phyloP scores from a whole-genome alignment of 2,113 vertebrate genomes.

The Terrapene triunguis region DNA sequence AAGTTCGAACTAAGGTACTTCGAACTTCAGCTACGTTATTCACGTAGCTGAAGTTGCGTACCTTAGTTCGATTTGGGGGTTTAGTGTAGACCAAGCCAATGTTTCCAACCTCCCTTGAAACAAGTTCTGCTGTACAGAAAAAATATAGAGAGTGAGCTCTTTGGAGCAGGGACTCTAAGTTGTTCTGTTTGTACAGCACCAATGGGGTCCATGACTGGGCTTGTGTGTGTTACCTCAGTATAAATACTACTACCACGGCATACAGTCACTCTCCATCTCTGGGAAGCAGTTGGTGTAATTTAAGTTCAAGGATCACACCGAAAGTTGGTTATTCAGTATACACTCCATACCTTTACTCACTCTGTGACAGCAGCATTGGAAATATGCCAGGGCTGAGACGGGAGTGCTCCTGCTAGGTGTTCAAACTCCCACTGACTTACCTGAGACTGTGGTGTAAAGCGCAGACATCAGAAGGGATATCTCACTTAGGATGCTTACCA shows the following conservation, averaged over 20 bases:
- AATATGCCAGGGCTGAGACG: not conserved
- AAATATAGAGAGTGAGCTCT: not conserved
- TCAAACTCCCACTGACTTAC: not conserved
- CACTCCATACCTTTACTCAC: fast-evolving
- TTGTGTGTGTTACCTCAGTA: not conserved
- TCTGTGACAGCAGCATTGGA: not conserved
- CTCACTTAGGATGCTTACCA: not conserved
- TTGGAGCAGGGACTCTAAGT: not conserved
- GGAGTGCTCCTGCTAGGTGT: not conserved
- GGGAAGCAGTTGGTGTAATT: not conserved
- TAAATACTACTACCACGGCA: not conserved
- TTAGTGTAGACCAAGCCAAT: too few relatives aligned
- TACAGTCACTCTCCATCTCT: not conserved
- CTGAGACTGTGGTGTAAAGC: not conserved
- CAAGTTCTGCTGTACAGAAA: not conserved
- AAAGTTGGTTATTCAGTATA: not conserved
- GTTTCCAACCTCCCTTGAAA: not conserved
- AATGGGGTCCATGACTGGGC: not conserved
- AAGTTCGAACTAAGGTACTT: too few relatives aligned
- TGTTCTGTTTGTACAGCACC: not conserved
- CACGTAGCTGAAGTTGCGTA: too few relatives aligned
- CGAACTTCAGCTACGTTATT: too few relatives aligned
- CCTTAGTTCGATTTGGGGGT: too few relatives aligned
- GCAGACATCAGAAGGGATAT: not conserved
- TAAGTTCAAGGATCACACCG: not conserved